Conservation (phyloP, 2,113 vertebrate species). For the Tor tambroides region DNA sequence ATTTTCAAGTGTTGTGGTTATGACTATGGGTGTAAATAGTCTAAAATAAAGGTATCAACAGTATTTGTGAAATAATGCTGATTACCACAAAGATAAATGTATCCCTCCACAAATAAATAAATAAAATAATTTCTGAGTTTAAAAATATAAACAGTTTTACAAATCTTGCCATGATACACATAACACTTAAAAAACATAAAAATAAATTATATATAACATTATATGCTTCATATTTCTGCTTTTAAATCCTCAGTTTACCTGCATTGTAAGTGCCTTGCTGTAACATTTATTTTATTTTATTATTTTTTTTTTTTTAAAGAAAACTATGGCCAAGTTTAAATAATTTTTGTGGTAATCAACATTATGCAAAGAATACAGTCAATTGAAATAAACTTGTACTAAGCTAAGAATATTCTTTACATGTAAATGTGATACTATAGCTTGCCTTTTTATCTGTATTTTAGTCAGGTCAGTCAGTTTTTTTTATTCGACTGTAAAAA, state of each 20-base stretch:
- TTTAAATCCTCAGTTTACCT: no score
- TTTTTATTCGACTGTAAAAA: neutral
- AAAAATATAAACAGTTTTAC: no score
- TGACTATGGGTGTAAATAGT: neutral
- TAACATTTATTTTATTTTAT: neutral
- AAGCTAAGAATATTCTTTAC: neutral
- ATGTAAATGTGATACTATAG: neutral
- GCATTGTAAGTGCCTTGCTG: neutral
- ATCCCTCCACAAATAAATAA: no score
- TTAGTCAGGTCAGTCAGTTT: neutral
- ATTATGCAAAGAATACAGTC: neutral
- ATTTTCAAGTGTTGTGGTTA: neutral
- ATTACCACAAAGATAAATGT: no score
- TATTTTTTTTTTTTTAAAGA: neutral
- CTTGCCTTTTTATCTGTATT: neutral
- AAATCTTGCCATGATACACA: no score
- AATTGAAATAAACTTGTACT: neutral
- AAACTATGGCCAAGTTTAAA: neutral
- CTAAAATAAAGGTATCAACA: neutral
- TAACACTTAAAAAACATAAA: no score
- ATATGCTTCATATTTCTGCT: no score
- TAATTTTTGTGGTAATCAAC: neutral
- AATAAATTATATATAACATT: no score
- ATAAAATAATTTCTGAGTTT: no score
- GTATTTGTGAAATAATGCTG: neutral